A percentile compares a stretch with the other conserved stretches of the same genome.
Evolutionary conservation across 2,797 vertebrate genomes (phyloP).

Genomic region (Huso huso): DNA sequence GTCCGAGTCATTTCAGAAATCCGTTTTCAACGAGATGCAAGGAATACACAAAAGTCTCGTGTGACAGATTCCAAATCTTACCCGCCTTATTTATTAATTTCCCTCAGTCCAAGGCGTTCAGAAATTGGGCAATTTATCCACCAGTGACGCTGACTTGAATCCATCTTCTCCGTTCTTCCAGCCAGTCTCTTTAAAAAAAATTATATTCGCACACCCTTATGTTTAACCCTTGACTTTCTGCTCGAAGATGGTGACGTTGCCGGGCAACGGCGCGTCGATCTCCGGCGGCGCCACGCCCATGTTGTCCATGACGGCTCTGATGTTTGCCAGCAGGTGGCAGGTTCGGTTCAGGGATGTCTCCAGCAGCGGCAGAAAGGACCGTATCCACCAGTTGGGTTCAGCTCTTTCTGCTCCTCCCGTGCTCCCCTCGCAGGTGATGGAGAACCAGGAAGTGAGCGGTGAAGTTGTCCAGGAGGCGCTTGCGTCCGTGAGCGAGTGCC

Average conservation of each 20-base stretch:
- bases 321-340: not conserved
- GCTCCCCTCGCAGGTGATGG: too few relatives aligned
- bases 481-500: not conserved
- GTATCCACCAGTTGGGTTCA: too few relatives aligned
- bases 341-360: not conserved
- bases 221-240: not conserved
- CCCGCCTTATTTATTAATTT: too few relatives aligned
- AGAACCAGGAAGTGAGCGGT: not conserved
- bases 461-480: not conserved
- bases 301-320: not conserved
- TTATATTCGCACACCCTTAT: too few relatives aligned
- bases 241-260: not conserved
- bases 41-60: too few relatives aligned
- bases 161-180: not conserved
- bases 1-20: too few relatives aligned
- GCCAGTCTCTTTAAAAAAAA: too few relatives aligned
- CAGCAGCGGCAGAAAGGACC: too few relatives aligned
- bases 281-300: not conserved
- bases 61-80: too few relatives aligned
- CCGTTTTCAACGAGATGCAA: too few relatives aligned
- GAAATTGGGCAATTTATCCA: not conserved
- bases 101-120: too few relatives aligned
- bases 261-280: not conserved
- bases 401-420: not conserved
- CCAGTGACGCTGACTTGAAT: too few relatives aligned